These are phyloP conservation scores for Myripristis jacobus DNA, from an alignment of 2,797 vertebrate genomes.

Conservation along the genomic window DNA sequence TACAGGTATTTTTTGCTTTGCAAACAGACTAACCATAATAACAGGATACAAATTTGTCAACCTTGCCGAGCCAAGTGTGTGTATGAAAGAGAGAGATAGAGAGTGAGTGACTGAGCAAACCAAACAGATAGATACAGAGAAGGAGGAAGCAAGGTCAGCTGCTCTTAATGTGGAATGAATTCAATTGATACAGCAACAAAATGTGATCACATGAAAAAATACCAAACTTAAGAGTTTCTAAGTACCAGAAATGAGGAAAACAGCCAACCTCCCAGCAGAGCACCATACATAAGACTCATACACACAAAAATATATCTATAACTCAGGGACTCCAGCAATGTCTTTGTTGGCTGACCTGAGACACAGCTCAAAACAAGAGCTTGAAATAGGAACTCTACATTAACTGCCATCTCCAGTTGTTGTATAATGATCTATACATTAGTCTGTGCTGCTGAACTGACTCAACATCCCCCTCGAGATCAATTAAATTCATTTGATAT, in stretches of 20 bases:
- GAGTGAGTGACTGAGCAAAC: conserved; percentile 3
- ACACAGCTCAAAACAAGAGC: conserved; percentile 8
- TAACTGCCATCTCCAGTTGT: too few species aligned
- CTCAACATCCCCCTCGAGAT: too few species aligned
- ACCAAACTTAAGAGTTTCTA: neutral
- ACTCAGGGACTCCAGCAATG: conserved; percentile 11
- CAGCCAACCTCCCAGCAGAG: conserved; percentile 15
- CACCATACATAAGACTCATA: neutral
- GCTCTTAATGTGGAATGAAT: conserved; percentile 9
- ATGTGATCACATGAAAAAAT: conserved; percentile 1
- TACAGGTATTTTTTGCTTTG: conserved; percentile 18
- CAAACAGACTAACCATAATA: conserved; percentile 21
- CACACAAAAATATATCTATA: conserved; percentile 1
- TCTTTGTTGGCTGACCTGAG: conserved; percentile 1
- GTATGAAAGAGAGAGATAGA: neutral
- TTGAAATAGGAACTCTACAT: too few species aligned
- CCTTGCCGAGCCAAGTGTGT: neutral
- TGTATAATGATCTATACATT: neutral
- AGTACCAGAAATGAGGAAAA: neutral
- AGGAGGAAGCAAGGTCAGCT: conserved; percentile 4
- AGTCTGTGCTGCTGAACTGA: neutral
- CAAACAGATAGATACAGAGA: conserved; percentile 19
- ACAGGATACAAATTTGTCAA: neutral
- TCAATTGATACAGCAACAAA: conserved; percentile 17
- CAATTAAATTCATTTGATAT: neutral